A percentile compares a stretch with the other conserved stretches of the same genome.
Evolutionary conservation across 2,113 vertebrate genomes (phyloP).

Genomic region (Rhabdornis inornatus): DNA sequence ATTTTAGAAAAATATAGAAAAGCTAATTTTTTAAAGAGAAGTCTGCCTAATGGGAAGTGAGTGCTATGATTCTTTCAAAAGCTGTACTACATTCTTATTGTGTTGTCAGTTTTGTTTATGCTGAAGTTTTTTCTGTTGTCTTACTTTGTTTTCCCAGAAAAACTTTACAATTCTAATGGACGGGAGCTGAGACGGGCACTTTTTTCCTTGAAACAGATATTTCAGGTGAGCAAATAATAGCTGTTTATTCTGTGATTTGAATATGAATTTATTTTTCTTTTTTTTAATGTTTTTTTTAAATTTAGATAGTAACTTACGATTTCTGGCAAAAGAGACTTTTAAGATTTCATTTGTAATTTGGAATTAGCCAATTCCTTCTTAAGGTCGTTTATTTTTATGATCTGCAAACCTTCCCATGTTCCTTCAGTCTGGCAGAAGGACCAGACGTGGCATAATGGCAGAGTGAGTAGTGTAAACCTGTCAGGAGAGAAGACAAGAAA

Average conservation of each 20-base stretch:
- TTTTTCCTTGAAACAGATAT: conserved; percentile 98
- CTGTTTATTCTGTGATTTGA: background rate
- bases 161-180: conserved; percentile 93
- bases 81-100: background rate
- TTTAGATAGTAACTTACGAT: background rate
- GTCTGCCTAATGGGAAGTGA: background rate
- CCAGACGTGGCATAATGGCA: background rate
- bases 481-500: background rate
- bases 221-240: conserved; percentile 83
- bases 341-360: background rate
- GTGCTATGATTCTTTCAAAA: background rate
- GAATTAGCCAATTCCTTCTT: background rate
- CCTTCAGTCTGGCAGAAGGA: background rate
- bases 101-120: background rate
- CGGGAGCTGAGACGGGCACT: conserved; percentile 93
- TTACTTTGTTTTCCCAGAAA: conserved; percentile 79
- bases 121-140: background rate
- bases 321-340: background rate
- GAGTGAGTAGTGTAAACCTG: background rate
- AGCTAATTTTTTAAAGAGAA: background rate
- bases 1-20: background rate
- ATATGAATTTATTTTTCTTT: background rate
- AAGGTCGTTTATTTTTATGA: background rate
- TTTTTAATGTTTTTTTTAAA: background rate
- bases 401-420: background rate